Percentiles rank a stretch among this genome's conserved stretches.
Conservation (phyloP, 2,113 vertebrate genomes). For the Prunella himalayana region DNA sequence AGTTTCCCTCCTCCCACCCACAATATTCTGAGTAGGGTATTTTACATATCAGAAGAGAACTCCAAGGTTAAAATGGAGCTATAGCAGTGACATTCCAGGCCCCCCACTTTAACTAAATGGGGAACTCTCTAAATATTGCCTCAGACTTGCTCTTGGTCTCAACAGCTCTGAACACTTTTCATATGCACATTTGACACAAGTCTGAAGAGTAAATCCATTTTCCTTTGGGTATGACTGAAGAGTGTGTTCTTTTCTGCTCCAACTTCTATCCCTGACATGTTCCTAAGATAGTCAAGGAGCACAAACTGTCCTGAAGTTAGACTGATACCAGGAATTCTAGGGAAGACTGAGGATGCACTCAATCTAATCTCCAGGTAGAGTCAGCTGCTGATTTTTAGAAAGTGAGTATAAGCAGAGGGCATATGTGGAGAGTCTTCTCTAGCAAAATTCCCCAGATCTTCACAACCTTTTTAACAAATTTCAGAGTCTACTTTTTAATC, state of each 20-base stretch:
- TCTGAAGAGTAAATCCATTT: background rate
- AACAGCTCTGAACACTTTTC: background rate
- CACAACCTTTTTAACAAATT: background rate
- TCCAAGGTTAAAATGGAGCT: background rate
- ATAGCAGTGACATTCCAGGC: accelerated
- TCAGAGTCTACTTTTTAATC: background rate
- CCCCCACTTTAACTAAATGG: background rate
- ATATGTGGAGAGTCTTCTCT: background rate
- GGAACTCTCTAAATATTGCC: background rate
- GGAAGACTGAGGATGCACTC: background rate
- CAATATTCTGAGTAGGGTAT: background rate
- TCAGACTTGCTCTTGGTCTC: background rate
- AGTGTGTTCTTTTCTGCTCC: background rate
- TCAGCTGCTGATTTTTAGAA: background rate
- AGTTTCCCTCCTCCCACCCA: background rate
- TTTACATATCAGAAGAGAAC: background rate
- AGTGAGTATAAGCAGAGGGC: accelerated
- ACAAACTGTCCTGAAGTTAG: background rate
- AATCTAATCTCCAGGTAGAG: background rate
- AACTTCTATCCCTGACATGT: background rate
- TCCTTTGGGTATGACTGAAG: background rate
- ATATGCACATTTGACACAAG: background rate
- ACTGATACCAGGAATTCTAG: background rate
- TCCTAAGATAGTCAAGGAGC: background rate
- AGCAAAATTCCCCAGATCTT: background rate